Conservation (phyloP, 2,797 vertebrate genomes). For the Smutsia temminckii region DNA sequence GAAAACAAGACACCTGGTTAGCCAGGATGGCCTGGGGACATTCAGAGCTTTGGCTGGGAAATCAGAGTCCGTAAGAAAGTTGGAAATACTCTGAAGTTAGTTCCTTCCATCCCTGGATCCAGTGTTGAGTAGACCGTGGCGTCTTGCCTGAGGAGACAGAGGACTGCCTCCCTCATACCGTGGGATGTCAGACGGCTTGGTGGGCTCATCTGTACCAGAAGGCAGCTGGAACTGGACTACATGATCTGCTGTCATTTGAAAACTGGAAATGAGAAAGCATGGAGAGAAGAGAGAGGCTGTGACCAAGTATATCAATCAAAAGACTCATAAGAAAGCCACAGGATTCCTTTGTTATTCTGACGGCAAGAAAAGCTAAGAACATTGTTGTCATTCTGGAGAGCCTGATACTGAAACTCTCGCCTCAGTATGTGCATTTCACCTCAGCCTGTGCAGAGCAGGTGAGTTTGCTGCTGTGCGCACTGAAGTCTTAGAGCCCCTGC, state of each 20-base stretch:
- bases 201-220: neutral
- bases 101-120: neutral
- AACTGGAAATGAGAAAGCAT: neutral
- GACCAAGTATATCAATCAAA: neutral
- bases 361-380: neutral
- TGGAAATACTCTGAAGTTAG: neutral
- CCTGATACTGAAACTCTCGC: neutral
- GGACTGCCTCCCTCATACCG: fast-evolving
- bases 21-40: neutral
- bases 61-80: neutral
- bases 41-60: neutral
- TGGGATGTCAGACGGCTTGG: too few species aligned
- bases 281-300: neutral
- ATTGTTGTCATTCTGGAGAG: neutral
- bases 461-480: neutral
- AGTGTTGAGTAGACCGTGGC: neutral
- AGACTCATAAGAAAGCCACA: neutral
- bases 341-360: slow-evolving; percentile 5
- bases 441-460: neutral
- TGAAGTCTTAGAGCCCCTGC: neutral
- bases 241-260: neutral
- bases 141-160: neutral
- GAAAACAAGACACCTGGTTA: slow-evolving; percentile 58
- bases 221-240: neutral
- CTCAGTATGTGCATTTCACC: neutral